Conservation (phyloP, 2,888 invertebrate genomes). For the Machimus atricapillus region DNA sequence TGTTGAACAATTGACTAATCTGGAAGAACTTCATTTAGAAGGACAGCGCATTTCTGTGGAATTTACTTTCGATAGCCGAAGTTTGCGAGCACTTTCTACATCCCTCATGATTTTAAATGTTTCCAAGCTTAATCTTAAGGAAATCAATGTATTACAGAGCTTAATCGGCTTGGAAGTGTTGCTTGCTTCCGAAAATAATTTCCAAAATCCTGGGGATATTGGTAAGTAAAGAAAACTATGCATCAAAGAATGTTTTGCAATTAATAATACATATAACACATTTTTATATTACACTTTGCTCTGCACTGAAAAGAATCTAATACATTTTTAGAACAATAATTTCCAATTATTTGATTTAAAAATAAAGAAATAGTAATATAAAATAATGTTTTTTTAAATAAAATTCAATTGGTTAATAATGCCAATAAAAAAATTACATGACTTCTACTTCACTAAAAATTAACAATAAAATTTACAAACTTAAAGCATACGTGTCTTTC, state of each 20-base stretch:
- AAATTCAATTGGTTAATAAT: no score
- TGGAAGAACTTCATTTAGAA: conserved; percentile 74
- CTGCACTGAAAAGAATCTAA: no score
- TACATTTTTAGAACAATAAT: no score
- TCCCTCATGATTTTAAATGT: conserved; percentile 48
- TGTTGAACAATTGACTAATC: conserved; percentile 66
- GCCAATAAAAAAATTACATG: no score
- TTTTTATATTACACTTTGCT: background rate
- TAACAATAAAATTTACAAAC: no score
- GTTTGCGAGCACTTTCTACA: conserved; percentile 68
- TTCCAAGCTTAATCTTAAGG: background rate
- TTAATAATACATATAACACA: no score
- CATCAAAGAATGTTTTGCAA: background rate
- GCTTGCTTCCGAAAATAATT: conserved; percentile 62
- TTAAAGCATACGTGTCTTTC: no score
- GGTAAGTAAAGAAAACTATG: conserved; percentile 57
- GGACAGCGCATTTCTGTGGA: conserved; percentile 68
- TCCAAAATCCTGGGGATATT: conserved; percentile 63
- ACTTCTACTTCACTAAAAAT: no score
- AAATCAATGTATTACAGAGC: background rate
- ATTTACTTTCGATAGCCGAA: conserved; percentile 73
- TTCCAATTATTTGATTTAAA: no score
- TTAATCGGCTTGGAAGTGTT: conserved; percentile 59
- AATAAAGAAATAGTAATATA: no score
- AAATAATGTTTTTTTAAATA: no score